phyloP scores from a whole-genome alignment of 2,797 vertebrate species.

The Epinephelus coioides region DNA sequence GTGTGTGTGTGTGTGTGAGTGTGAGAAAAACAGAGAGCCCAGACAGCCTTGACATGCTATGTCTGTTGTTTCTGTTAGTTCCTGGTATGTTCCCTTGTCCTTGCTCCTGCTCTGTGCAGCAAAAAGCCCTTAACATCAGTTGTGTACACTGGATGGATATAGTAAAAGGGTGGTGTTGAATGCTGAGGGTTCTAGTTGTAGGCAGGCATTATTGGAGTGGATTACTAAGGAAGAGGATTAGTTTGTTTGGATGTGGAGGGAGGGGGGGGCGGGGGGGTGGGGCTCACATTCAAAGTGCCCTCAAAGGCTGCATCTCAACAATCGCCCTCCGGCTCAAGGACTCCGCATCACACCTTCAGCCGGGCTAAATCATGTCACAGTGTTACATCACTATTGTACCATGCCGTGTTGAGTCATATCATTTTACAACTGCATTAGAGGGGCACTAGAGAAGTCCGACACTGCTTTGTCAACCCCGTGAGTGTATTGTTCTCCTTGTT shows the following conservation, averaged over 20 bases:
- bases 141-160: slow-evolving; percentile 36
- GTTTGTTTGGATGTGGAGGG: slow-evolving; percentile 64
- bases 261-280: slow-evolving; percentile 2
- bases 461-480: slow-evolving; percentile 50
- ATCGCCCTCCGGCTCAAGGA: slow-evolving; percentile 67
- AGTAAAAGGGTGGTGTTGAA: slow-evolving; percentile 53
- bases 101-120: slow-evolving; percentile 27
- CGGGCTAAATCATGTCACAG: slow-evolving; percentile 66
- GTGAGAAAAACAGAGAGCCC: slow-evolving; percentile 46
- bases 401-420: slow-evolving; percentile 65
- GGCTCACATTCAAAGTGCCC: slow-evolving; percentile 55
- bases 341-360: slow-evolving; percentile 65
- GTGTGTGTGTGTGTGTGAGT: slow-evolving; percentile 21
- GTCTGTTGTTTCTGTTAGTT: slow-evolving; percentile 55
- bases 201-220: slow-evolving; percentile 71
- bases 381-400: slow-evolving; percentile 71
- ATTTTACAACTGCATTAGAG: slow-evolving; percentile 65
- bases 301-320: slow-evolving; percentile 66
- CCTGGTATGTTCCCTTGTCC: slow-evolving; percentile 37
- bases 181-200: slow-evolving; percentile 61
- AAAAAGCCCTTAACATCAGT: slow-evolving; percentile 44
- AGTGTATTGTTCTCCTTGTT: slow-evolving; percentile 63
- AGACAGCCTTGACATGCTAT: slow-evolving; percentile 49
- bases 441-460: slow-evolving; percentile 44
- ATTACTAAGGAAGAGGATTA: slow-evolving; percentile 80